Percentiles rank a stretch among this genome's conserved stretches.
Conservation (phyloP, 2,797 vertebrate species). For the Mallotus villosus region DNA sequence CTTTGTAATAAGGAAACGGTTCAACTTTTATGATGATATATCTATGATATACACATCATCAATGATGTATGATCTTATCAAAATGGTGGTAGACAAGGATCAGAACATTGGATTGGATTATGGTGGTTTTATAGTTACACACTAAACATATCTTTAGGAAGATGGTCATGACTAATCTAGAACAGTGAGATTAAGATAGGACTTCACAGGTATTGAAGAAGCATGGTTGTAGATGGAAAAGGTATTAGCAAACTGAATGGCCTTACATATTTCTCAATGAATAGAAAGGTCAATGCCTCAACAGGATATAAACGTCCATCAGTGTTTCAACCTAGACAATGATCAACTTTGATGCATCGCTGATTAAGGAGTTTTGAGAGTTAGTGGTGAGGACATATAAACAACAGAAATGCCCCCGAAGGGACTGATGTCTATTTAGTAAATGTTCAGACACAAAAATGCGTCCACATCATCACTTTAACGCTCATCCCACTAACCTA, state of each 20-base stretch:
- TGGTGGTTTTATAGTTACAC: too few relatives aligned
- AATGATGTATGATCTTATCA: too few relatives aligned
- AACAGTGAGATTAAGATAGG: slow-evolving; percentile 1
- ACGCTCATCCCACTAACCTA: not conserved
- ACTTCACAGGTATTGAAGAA: slow-evolving; percentile 8
- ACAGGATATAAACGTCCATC: slow-evolving; percentile 54
- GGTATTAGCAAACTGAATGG: slow-evolving; percentile 1
- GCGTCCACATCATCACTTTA: not conserved
- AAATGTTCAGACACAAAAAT: too few relatives aligned
- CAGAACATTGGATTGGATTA: too few relatives aligned
- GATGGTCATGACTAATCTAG: slow-evolving; percentile 3
- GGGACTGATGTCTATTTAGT: not conserved
- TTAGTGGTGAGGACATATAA: not conserved
- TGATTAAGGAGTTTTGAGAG: slow-evolving; percentile 28
- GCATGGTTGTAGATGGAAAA: not conserved
- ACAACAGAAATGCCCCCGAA: not conserved
- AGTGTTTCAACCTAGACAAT: slow-evolving; percentile 54
- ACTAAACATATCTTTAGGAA: too few relatives aligned
- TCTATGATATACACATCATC: too few relatives aligned
- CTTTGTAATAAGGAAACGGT: too few relatives aligned
- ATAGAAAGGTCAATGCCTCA: slow-evolving; percentile 24
- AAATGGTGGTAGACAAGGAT: too few relatives aligned
- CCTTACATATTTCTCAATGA: slow-evolving; percentile 36
- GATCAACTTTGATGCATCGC: slow-evolving; percentile 49
- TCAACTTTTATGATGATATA: too few relatives aligned